Conservation (phyloP, 2,797 vertebrate species). For the Pelochelys cantorii region DNA sequence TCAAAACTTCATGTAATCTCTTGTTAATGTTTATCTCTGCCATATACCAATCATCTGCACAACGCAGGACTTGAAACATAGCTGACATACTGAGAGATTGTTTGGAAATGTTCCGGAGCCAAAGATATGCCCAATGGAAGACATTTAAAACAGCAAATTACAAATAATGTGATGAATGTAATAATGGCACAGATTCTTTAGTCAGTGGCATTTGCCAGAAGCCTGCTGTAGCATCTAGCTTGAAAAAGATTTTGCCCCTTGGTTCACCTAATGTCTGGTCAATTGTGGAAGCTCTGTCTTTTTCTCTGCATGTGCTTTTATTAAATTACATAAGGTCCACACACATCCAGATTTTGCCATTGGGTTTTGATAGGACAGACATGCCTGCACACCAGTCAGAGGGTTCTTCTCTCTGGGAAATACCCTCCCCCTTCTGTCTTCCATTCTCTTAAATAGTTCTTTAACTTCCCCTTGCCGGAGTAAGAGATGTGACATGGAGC, state of each 20-base stretch:
- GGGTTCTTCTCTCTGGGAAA: not conserved
- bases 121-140: too few relatives aligned
- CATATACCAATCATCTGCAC: too few relatives aligned
- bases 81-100: too few relatives aligned
- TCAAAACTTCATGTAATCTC: too few relatives aligned
- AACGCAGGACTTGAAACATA: too few relatives aligned
- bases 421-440: not conserved
- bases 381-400: not conserved
- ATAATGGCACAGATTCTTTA: not conserved
- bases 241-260: not conserved
- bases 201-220: not conserved
- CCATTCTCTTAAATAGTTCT: not conserved
- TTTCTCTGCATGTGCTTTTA: not conserved
- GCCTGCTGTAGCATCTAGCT: not conserved
- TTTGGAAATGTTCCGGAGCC: too few relatives aligned
- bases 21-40: too few relatives aligned
- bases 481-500: not conserved
- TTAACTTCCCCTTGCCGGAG: too few relatives aligned
- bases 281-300: not conserved
- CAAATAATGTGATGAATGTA: not conserved
- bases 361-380: not conserved
- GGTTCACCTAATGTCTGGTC: not conserved
- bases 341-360: not conserved
- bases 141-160: too few relatives aligned
- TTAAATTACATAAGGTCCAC: not conserved